Evolutionary conservation across 2,797 vertebrate genomes (phyloP), one percentile per base, ranked within the genome.

Genomic region (Vultur gryphus): DNA sequence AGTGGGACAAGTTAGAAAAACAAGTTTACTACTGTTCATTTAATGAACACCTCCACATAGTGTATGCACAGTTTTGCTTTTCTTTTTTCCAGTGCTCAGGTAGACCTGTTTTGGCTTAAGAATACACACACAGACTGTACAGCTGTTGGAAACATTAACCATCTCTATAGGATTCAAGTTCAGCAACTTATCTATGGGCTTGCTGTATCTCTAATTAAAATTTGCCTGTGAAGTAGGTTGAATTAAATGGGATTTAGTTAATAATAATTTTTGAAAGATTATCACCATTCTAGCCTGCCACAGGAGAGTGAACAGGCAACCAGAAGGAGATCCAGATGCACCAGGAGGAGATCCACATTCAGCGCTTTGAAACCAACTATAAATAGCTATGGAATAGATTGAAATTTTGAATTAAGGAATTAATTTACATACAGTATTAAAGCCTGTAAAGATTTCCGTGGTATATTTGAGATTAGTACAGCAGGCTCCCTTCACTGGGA

Each of bases 1-100:
- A 87, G 33, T 21, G 66, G 90, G 92, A 73, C 75, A 70, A 87
- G 84, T 69, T 41, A 89, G 88, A 94, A 97, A 97, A 96, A 96
- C 96, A 97, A 92, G 70, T 90, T 89, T 89, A n/a, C 41, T 61
- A 10, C 76, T 91, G 82, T 80, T 89, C 71, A 9, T 75, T 72
- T 69, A 69, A 93, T 81, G 72, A 86, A 46, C 84, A 59, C 62
- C 66, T 91, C 81, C 69, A 69, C 8, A 2, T 7, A 55, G 64
- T 26, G 64, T 52, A 17, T 54, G 67, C 75, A 31, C 29, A 54
- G 73, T 31, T 76, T 72, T 65, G 49, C 10, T 76, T 81, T 81
- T 31, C 31, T 37, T 75, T 18, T 9, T 64, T 33, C 58, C 76
- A 39, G 39, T 8, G 46, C 81, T 89, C 93, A 92, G 91, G 87